Percentiles rank a stretch among this genome's conserved stretches.
Conservation (phyloP, 2,797 vertebrate genomes). For the Graptemys geographica region DNA sequence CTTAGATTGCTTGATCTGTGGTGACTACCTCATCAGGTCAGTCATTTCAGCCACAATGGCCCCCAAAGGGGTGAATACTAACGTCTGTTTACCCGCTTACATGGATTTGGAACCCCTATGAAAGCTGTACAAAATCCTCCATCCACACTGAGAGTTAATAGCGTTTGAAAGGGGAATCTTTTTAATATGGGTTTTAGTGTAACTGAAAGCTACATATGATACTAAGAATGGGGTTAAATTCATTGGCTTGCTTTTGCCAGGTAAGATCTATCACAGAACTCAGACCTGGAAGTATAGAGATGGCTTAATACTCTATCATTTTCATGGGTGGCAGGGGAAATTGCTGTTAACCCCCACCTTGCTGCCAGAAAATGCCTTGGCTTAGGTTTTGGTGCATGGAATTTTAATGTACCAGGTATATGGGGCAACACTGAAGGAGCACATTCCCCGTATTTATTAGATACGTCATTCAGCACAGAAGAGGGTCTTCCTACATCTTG, state of each 20-base stretch:
- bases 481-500: background rate
- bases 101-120: rapidly evolving
- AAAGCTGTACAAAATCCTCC: background rate
- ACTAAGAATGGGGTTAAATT: slow-evolving; percentile 55
- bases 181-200: background rate
- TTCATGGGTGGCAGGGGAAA: background rate
- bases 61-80: background rate
- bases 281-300: slow-evolving; percentile 7
- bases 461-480: background rate
- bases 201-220: background rate
- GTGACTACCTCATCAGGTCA: background rate
- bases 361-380: background rate
- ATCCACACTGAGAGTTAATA: background rate
- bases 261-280: slow-evolving; percentile 24
- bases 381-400: background rate
- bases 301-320: slow-evolving; percentile 57
- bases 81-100: background rate
- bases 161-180: rapidly evolving
- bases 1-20: background rate
- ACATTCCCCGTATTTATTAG: slow-evolving; percentile 17
- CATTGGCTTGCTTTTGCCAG: slow-evolving; percentile 12
- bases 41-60: slow-evolving; percentile 4
- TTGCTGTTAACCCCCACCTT: slow-evolving; percentile 41
- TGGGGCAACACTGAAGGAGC: background rate
- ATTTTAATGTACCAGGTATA: background rate